Conservation (phyloP, 92 coral and sea anemone genomes). For the Muricea muricata region DNA sequence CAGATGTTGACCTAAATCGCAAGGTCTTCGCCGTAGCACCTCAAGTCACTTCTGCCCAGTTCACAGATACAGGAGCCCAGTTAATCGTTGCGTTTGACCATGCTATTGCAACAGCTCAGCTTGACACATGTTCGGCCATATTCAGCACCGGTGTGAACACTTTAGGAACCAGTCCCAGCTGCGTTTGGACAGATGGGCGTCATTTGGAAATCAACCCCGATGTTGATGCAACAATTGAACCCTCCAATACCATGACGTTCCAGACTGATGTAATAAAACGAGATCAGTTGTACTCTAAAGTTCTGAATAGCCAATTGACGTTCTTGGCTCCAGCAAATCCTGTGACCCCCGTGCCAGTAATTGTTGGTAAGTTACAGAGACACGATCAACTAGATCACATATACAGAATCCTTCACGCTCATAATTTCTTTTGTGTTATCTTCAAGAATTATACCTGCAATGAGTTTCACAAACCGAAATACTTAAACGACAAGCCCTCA, state of each 20-base stretch:
- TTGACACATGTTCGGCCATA: conserved; percentile 41
- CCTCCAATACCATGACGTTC: conserved; percentile 5
- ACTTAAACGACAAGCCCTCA: too few relatives aligned
- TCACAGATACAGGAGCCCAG: conserved; percentile 47
- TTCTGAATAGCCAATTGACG: conserved; percentile 3
- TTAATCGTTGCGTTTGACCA: conserved; percentile 36
- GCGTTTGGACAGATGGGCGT: conserved; percentile 46
- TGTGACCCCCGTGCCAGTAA: conserved; percentile 35
- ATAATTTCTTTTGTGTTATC: too few relatives aligned
- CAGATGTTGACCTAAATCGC: not conserved
- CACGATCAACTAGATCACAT: too few relatives aligned
- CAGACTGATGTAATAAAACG: conserved; percentile 29
- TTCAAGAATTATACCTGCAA: too few relatives aligned
- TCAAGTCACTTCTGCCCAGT: conserved; percentile 18
- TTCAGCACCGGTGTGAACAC: not conserved
- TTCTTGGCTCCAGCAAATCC: conserved; percentile 42
- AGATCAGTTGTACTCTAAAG: conserved; percentile 21
- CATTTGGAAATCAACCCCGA: conserved; percentile 46
- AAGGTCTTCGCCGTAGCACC: conserved; percentile 45
- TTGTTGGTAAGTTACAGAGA: conserved; percentile 44
- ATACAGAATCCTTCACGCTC: too few relatives aligned
- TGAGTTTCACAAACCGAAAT: too few relatives aligned
- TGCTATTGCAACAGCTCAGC: conserved; percentile 24
- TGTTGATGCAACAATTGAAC: conserved; percentile 29
- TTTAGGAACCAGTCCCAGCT: conserved; percentile 35